Conservation (phyloP, 1,140 invertebrate genomes). For the fruit fly (Drosophila melanogaster) region Release_6_plus_ISO1_MT NT_033779.5:5713001-5713500, state of each 20-base stretch:
- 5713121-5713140: conserved; percentile 96
- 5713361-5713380: background rate
- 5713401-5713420: conserved; percentile 62
- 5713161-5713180: conserved; percentile 91
- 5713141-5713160: conserved; percentile 95
- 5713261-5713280: conserved; percentile 74
- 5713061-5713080: conserved; percentile 91
- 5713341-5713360: conserved; percentile 84
- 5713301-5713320: conserved; percentile 72
- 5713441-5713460: conserved; percentile 78
- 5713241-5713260: conserved; percentile 72
- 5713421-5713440: conserved; percentile 82
- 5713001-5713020: conserved; percentile 97
- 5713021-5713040: conserved; percentile 95
- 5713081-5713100: conserved; percentile 87
- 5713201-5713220: conserved; percentile 75
- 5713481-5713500: conserved; percentile 76
- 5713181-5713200: conserved; percentile 84
- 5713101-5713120: conserved; percentile 97
- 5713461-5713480: conserved; percentile 79
- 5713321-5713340: conserved; percentile 63
- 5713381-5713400: too few species aligned
- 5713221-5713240: conserved; percentile 70
- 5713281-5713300: conserved; percentile 69
- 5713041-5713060: conserved; percentile 93